Base-by-base conservation (phyloP, 2,797 vertebrate species). In the Enteromius radiatus region DNA sequence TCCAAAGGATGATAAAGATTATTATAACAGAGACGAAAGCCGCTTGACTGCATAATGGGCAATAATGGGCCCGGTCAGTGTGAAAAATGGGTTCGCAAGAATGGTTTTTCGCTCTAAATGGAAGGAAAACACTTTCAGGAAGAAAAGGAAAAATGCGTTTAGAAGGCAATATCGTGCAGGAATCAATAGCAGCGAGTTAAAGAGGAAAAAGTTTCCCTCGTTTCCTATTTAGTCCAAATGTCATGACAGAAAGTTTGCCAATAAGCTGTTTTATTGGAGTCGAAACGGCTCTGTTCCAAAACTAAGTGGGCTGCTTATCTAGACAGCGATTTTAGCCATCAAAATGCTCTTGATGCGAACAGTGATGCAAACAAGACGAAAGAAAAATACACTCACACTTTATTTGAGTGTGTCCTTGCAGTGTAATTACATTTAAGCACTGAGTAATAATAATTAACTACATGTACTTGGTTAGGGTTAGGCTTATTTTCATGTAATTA, bases 1-100 rank as follows among this genome's bases (percentile, higher is more conserved):
- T 73, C 21, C 76, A 28, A 75, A 47, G 70, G 36, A 82, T 65
- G 84, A 71, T 74, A 74, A 74, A 79, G 80, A 78, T 85, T 73
- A 81, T 54, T 43, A 61, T 73, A 71, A 81, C 45, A 21, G 67
- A 81, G 84, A 85, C 19, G 28, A 69, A 76, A 76, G 74, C 33
- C 14, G 75, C 36, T 76, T 56, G 36, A 67, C 81, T 77, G 81
- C 64, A 83, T 77, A 83, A 77, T 77, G 38, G 74, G 19, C 74
- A 83, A 77, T 83, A 77, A 83, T 77, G 73, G 52, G 26, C 63
- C 8, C 36, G 19, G 52, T 67, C 64, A 26, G 23, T 17, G 49
- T 83, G 73, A 76, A 67, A 83, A 83, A 83, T 76, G 47, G 63
- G 33, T 77, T 83, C 36, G 73, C 64, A 31, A 59, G 52, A 83